Evolutionary conservation across 2,113 vertebrate genomes (phyloP).

Genomic region (Laterallus jamaicensis): DNA sequence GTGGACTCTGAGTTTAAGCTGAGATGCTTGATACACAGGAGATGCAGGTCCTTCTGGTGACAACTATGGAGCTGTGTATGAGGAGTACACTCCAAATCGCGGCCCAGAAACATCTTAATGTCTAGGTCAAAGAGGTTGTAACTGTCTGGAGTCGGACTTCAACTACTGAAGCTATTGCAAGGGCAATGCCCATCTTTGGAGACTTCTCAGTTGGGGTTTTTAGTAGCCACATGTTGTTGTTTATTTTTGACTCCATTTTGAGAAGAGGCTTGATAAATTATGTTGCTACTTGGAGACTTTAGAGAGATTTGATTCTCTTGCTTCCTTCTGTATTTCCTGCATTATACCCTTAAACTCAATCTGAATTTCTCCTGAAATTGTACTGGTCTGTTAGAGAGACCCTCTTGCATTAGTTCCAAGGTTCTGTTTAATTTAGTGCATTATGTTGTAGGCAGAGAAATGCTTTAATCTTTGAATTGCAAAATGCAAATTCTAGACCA

Average conservation of each 20-base stretch:
- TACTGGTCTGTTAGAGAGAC: not conserved
- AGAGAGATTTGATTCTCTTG: not conserved
- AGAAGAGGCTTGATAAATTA: not conserved
- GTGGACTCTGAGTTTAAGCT: not conserved
- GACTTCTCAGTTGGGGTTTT: not conserved
- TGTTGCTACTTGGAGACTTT: not conserved
- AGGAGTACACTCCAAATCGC: fast-evolving
- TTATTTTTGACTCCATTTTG: not conserved
- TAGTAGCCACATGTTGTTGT: not conserved
- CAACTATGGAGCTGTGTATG: not conserved
- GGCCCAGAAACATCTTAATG: not conserved
- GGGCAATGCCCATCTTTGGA: not conserved
- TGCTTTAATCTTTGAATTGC: not conserved
- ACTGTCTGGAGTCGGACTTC: not conserved
- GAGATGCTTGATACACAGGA: not conserved
- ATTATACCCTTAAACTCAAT: not conserved
- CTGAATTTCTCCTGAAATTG: not conserved
- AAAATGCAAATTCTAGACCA: conserved; percentile 51
- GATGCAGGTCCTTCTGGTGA: not conserved
- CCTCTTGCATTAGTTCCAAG: not conserved
- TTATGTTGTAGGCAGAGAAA: conserved; percentile 28
- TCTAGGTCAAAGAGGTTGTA: not conserved
- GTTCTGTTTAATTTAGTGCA: not conserved
- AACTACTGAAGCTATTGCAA: not conserved
- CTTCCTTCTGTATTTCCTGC: not conserved